Evolutionary conservation across 2,797 vertebrate species (phyloP).

Genomic region (Momotus momota): DNA sequence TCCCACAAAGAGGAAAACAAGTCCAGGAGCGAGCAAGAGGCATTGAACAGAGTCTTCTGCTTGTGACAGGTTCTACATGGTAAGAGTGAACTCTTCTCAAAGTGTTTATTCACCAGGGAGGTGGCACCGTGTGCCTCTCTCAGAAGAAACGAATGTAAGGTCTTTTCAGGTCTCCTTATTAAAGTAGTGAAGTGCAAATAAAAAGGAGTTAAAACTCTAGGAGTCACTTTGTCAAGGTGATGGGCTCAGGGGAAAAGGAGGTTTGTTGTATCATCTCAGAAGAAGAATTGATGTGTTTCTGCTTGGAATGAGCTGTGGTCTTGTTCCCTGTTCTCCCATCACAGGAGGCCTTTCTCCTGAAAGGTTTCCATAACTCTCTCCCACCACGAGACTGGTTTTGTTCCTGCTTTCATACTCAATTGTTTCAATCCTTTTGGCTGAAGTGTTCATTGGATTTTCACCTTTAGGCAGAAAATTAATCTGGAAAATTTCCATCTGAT

Average conservation of each 20-base stretch:
- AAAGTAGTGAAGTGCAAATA: not conserved
- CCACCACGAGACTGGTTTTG: not conserved
- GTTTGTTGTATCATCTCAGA: not conserved
- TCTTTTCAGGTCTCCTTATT: not conserved
- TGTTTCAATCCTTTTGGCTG: not conserved
- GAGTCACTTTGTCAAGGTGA: not conserved
- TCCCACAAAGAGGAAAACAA: not conserved
- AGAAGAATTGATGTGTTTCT: not conserved
- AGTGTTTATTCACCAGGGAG: not conserved
- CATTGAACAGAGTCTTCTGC: not conserved
- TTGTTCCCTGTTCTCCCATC: not conserved
- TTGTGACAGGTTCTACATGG: not conserved
- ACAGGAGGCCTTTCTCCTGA: not conserved
- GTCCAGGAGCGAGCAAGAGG: not conserved
- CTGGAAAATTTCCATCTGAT: not conserved
- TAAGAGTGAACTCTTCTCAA: not conserved
- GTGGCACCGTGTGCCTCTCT: not conserved
- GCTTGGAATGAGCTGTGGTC: not conserved
- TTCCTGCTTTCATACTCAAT: not conserved
- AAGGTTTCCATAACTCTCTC: not conserved
- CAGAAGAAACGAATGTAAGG: not conserved
- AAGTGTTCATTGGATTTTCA: not conserved
- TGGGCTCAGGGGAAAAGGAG: not conserved
- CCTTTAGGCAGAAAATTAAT: not conserved
- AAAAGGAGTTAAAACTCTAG: not conserved